Evolutionary conservation across 2,797 vertebrate genomes (phyloP).

Genomic region (Tympanoctomys barrerae): DNA sequence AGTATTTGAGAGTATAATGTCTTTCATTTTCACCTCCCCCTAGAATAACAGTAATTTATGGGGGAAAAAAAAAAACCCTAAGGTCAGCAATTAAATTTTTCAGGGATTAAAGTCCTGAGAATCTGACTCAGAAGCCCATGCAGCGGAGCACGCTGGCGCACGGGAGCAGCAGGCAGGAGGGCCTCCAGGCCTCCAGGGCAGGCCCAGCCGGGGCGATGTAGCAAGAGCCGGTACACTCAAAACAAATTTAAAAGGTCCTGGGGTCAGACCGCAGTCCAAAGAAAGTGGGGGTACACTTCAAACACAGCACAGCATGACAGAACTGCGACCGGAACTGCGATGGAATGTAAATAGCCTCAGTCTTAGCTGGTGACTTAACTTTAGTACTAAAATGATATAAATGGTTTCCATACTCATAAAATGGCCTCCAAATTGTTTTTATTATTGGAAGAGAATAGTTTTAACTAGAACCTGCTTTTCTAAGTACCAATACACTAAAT

Average conservation of each 20-base stretch:
- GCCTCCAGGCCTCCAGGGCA: accelerated
- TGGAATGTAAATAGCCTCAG: not conserved
- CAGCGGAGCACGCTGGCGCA: too few relatives aligned
- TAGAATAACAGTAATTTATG: not conserved
- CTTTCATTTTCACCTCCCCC: not conserved
- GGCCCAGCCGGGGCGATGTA: not conserved
- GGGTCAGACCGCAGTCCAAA: not conserved
- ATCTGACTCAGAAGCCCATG: not conserved
- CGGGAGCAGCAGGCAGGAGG: not conserved
- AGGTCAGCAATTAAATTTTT: not conserved
- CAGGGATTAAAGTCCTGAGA: not conserved
- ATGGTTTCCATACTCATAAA: not conserved
- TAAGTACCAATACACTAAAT: slow-evolving; percentile 25
- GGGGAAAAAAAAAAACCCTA: not conserved
- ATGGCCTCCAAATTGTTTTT: not conserved
- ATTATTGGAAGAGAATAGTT: not conserved
- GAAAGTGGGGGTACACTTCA: not conserved
- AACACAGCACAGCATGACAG: not conserved
- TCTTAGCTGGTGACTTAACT: slow-evolving; percentile 14
- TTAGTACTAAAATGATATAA: slow-evolving; percentile 33
- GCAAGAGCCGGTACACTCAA: not conserved
- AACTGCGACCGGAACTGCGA: not conserved
- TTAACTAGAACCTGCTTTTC: slow-evolving; percentile 35
- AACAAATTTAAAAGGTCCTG: not conserved
- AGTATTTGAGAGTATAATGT: not conserved